A percentile compares a stretch with the other conserved stretches of the same genome.
Evolutionary conservation across 2,113 vertebrate genomes (phyloP).

Genomic region (Laticauda laticaudata): DNA sequence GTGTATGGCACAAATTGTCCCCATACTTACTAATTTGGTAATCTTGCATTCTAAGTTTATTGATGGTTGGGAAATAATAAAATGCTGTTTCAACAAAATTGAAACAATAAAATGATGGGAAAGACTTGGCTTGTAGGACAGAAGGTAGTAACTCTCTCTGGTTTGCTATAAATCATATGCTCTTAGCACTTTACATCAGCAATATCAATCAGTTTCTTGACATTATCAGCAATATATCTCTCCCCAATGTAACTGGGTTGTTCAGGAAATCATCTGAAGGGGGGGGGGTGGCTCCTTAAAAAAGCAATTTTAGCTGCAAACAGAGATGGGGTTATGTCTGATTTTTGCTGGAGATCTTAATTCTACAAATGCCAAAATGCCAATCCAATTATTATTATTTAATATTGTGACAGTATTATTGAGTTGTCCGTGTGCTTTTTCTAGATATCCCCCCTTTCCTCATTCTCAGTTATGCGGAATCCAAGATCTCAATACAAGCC

Average conservation of each 20-base stretch:
- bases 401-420: neutral
- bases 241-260: neutral
- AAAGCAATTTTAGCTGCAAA: neutral
- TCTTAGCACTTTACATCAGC: neutral
- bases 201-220: neutral
- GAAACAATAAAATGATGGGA: neutral
- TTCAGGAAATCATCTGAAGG: neutral
- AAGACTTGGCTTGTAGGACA: neutral
- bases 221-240: neutral
- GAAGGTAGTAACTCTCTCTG: neutral
- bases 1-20: neutral
- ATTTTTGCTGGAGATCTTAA: neutral
- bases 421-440: neutral
- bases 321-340: neutral
- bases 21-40: neutral
- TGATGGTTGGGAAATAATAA: neutral
- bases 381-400: neutral
- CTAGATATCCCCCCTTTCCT: neutral
- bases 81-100: neutral
- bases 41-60: neutral
- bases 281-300: neutral
- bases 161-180: neutral
- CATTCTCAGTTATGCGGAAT: no score
- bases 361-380: neutral
- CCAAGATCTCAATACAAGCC: neutral